These are phyloP conservation scores for Diabrotica virgifera DNA, from an alignment of 1,140 invertebrate genomes.

Conservation along the genomic window DNA sequence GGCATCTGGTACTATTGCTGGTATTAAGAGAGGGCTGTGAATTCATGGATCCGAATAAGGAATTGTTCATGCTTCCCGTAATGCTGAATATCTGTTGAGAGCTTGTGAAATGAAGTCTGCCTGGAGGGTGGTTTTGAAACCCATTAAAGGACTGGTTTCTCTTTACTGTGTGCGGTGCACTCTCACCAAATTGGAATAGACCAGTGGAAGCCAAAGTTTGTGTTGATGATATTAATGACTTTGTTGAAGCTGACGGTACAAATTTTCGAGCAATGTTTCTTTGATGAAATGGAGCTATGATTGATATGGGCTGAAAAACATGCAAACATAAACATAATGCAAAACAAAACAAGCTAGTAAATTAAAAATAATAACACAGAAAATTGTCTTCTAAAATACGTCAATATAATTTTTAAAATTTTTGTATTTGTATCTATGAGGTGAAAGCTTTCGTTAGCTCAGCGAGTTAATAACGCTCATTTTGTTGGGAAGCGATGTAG, in stretches of 20 bases:
- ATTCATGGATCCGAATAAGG: neutral
- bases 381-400: too few relatives aligned
- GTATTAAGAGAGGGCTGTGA: slow-evolving; percentile 7
- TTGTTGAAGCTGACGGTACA: slow-evolving; percentile 26
- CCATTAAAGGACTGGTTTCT: slow-evolving; percentile 46
- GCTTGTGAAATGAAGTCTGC: slow-evolving; percentile 8
- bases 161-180: slow-evolving; percentile 25
- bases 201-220: slow-evolving; percentile 2
- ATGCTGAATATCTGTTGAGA: slow-evolving; percentile 4
- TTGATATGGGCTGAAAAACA: slow-evolving; percentile 48
- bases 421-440: too few relatives aligned
- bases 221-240: slow-evolving; percentile 24
- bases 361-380: neutral
- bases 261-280: slow-evolving; percentile 23
- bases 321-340: slow-evolving; percentile 38
- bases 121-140: slow-evolving; percentile 33
- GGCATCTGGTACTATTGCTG: neutral
- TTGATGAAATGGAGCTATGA: slow-evolving; percentile 46
- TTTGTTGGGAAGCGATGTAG: too few relatives aligned
- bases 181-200: neutral
- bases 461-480: too few relatives aligned
- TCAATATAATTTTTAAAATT: too few relatives aligned
- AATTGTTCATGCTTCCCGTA: slow-evolving; percentile 1
- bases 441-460: too few relatives aligned
- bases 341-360: slow-evolving; percentile 12